Percentiles rank a stretch among this genome's conserved stretches.
Evolutionary conservation across 2,888 invertebrate species (phyloP).

Genomic region (Machimus rusticus): DNA sequence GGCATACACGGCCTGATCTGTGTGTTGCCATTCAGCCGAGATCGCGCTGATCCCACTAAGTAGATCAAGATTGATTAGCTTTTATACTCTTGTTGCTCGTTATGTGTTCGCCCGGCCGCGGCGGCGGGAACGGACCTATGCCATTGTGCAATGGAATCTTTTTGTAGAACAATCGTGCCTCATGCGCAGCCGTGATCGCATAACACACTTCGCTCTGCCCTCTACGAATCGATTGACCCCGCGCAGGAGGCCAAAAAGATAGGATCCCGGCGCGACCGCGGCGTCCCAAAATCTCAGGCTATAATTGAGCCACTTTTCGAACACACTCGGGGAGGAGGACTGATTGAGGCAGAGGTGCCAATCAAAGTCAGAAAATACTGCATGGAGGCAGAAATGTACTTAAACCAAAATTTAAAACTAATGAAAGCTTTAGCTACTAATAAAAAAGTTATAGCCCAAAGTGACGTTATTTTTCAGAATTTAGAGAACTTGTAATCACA

Average conservation of each 20-base stretch:
- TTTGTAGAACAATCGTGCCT: slow-evolving; percentile 39
- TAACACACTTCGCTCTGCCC: slow-evolving; percentile 16
- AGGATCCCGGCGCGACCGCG: neutral
- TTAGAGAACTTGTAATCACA: too few species aligned
- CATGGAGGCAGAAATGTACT: neutral
- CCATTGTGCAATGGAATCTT: slow-evolving; percentile 35
- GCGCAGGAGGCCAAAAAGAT: neutral
- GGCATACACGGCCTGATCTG: slow-evolving; percentile 26
- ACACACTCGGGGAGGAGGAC: neutral
- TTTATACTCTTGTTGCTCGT: slow-evolving; percentile 37
- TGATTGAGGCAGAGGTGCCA: slow-evolving; percentile 16
- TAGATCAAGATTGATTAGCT: slow-evolving; percentile 49
- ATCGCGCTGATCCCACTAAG: slow-evolving; percentile 47
- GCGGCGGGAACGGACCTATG: neutral
- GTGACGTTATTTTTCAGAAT: too few species aligned
- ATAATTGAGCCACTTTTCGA: slow-evolving; percentile 23
- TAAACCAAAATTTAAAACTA: neutral
- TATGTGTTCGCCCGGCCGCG: neutral
- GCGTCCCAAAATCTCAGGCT: neutral
- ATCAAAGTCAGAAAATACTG: neutral
- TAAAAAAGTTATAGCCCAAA: too few species aligned
- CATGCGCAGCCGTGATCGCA: slow-evolving; percentile 39
- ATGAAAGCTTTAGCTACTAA: too few species aligned
- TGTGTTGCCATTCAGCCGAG: slow-evolving; percentile 38
- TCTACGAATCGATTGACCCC: slow-evolving; percentile 45